A percentile compares a stretch with the other conserved stretches of the same genome.
Conservation (phyloP, 2,888 invertebrate species). For the Oscheius sp. region DNA sequence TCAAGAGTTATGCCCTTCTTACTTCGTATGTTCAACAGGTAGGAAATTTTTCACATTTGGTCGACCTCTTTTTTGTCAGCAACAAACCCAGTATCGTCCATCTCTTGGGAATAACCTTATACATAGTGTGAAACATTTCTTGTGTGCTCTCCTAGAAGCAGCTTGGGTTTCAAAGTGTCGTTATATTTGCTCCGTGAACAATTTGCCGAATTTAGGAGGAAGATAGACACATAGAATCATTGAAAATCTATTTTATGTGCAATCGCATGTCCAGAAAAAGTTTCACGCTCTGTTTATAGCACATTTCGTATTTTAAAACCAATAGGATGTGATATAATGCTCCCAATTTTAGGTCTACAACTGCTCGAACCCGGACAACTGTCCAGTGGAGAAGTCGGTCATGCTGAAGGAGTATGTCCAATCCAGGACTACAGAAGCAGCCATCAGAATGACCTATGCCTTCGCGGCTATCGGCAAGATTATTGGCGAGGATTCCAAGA, state of each 20-base stretch:
- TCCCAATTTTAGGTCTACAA: constrained; percentile 48
- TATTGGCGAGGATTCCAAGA: constrained; percentile 56
- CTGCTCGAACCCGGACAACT: constrained; percentile 47
- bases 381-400: constrained; percentile 47
- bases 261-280: too few species aligned
- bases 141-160: too few species aligned
- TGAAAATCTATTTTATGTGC: too few species aligned
- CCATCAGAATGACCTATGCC: constrained; percentile 69
- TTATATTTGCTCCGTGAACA: too few species aligned
- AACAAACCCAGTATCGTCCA: too few species aligned
- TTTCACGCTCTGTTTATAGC: not conserved
- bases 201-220: too few species aligned
- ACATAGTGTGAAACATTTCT: too few species aligned
- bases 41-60: not conserved
- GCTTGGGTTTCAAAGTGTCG: too few species aligned
- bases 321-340: not conserved
- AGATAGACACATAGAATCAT: too few species aligned
- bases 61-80: too few species aligned
- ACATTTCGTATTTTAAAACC: not conserved
- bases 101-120: too few species aligned
- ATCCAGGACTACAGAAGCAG: constrained; percentile 61
- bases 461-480: constrained; percentile 64
- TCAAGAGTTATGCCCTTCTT: constrained; percentile 68
- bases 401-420: constrained; percentile 53
- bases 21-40: constrained; percentile 71